Base-by-base conservation (phyloP, 2,113 vertebrate species). In the Scomber colias region DNA sequence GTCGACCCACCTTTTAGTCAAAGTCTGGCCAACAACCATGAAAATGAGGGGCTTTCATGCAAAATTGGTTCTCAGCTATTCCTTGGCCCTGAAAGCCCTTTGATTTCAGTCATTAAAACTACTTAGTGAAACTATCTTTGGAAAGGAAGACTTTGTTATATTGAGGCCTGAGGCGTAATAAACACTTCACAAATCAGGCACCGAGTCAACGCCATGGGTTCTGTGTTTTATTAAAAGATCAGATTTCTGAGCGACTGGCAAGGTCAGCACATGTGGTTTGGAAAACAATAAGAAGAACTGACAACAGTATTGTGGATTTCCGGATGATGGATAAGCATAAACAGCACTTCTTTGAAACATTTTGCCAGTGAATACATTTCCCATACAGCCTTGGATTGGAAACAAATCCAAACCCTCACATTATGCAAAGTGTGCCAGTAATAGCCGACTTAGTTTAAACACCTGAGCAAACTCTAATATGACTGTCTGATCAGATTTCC, bases 401-500 rank as follows among this genome's bases (percentile, higher is more conserved):
- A 6, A 19, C 62, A 69, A 31, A 68, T 9, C 48, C 59, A 79
- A 66, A 68, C 54, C 54, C 77, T 81, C 40, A 67, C 55, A 62
- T 82, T 84, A 79, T 83, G 84, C 61, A 56, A 78, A 82, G 72
- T 19, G 46, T 44, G 11, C 17, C 72, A 45, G 75, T 68, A 60
- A 66, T 62, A 54, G 64, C 65, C 48, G 50, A 69, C 66, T 84
- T 63, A 30, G 60, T 77, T 75, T 62, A 71, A 76, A 76, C 83
- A 83, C 71, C 72, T 70, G 78, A 72, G 54, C 53, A 61, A 46
- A 75, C 70, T 77, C 74, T 87, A 82, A 92, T 80, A 89, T 62
- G 16, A 75, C 51, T 65, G 73, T 72, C 81, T 82, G 83, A 85
- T 90, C 79, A 86, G 3, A 91, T 92, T 89, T 89, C 80, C 85